Evolutionary conservation across 2,888 invertebrate genomes (phyloP).

Genomic region (Xestia rhomboidea): DNA sequence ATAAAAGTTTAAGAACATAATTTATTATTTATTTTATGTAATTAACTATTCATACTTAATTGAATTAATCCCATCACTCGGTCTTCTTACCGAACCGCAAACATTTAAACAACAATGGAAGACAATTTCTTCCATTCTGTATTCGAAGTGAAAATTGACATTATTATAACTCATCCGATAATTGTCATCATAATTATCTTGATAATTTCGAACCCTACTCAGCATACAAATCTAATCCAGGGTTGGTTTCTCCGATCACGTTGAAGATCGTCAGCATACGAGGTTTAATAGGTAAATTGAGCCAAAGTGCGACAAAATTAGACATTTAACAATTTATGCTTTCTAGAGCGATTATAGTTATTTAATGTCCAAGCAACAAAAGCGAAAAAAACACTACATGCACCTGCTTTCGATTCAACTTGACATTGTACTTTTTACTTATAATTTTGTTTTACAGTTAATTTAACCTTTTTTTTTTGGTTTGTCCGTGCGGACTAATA

Average conservation of each 20-base stretch:
- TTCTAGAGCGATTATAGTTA: not conserved
- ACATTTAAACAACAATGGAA: not conserved
- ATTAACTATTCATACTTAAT: not conserved
- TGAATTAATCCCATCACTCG: not conserved
- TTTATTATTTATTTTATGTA: not conserved
- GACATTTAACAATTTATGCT: not conserved
- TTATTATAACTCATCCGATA: not conserved
- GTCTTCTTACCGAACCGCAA: not conserved
- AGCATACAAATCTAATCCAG: not conserved
- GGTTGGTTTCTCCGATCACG: not conserved
- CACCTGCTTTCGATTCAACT: not conserved
- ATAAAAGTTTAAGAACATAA: not conserved
- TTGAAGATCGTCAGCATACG: not conserved
- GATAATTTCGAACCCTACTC: not conserved
- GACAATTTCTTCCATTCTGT: not conserved
- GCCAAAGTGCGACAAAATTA: not conserved
- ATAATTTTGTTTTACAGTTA: too few relatives aligned
- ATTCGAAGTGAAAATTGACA: not conserved
- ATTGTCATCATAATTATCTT: not conserved
- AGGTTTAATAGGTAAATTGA: not conserved
- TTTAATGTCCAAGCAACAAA: not conserved
- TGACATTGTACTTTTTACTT: not conserved
- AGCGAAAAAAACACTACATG: too few relatives aligned
- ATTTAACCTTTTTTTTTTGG: too few relatives aligned
- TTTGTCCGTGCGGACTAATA: too few relatives aligned